These are phyloP conservation scores for Sceliomorpha sp. DNA, from an alignment of 2,888 invertebrate genomes.

Conservation along the genomic window DNA sequence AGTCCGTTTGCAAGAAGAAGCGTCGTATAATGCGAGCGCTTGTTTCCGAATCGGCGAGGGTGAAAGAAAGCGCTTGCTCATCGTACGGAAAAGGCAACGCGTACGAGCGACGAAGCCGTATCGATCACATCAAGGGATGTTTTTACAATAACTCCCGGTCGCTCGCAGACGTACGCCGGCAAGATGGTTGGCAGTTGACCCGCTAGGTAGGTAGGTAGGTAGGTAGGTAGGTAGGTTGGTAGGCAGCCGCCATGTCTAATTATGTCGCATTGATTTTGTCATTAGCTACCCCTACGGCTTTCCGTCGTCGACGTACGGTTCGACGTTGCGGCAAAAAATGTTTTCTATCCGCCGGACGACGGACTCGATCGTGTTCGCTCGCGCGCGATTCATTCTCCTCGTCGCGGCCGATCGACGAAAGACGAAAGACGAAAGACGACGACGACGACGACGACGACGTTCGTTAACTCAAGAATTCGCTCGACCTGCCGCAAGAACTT, in stretches of 20 bases:
- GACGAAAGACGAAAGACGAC: too few relatives aligned
- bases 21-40: slow-evolving; percentile 33
- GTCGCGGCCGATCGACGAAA: slow-evolving; percentile 16
- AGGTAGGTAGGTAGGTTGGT: slow-evolving; percentile 50
- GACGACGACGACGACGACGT: too few relatives aligned
- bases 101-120: slow-evolving; percentile 61
- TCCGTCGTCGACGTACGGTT: slow-evolving; percentile 58
- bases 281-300: slow-evolving; percentile 74
- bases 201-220: slow-evolving; percentile 43
- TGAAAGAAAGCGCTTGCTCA: slow-evolving; percentile 40
- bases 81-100: slow-evolving; percentile 41
- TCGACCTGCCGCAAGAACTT: slow-evolving; percentile 16
- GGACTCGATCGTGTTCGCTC: slow-evolving; percentile 14
- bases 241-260: slow-evolving; percentile 67
- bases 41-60: slow-evolving; percentile 45
- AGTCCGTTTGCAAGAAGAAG: slow-evolving; percentile 28
- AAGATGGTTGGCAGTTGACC: slow-evolving; percentile 40
- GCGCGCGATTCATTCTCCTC: slow-evolving; percentile 27
- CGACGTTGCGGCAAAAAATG: slow-evolving; percentile 66
- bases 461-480: slow-evolving; percentile 32
- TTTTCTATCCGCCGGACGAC: slow-evolving; percentile 59
- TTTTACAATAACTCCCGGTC: slow-evolving; percentile 74
- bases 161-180: slow-evolving; percentile 50
- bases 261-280: slow-evolving; percentile 80
- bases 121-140: slow-evolving; percentile 74